Evolutionary conservation across 2,113 vertebrate genomes (phyloP), one percentile per base, ranked within the genome.

Genomic region (Furnarius figulus): DNA sequence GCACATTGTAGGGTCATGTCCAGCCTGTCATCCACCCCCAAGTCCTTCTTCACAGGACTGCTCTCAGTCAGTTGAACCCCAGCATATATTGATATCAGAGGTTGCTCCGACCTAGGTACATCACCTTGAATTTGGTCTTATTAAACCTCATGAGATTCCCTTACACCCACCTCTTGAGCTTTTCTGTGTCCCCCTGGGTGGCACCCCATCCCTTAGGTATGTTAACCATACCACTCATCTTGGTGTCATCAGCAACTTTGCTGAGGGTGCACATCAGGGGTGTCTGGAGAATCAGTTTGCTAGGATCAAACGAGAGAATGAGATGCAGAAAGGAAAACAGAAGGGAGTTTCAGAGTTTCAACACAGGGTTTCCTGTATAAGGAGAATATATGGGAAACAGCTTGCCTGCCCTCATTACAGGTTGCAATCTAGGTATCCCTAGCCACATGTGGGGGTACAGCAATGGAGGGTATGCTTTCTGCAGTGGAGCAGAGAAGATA

Each of bases 181-280:
- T 80, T 11, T 9, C 37, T 23, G 20, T 33, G 12, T 52, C 33
- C 22, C 37, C 58, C 77, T 44, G 28, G 22, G 59, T 28, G 19
- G 5, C 44, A 67, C 24, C 52, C 7, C 0, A 0, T 0, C 15
- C 3, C 52, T 59, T 61, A 61, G 28, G 24, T 25, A 18, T 23
- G 12, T 24, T 18, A 59, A 39, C 28, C 6, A 10, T 24, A 46
- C 19, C 19, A 16, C 8, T 9, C 6, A 8, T n/a, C 9, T 25
- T 39, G 20, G 19, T 61, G 30, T 39, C 28, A 53, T 30, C 39
- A n/a, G 19, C 12, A n/a, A 39, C 52, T 75, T 39, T 68, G 6
- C 52, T 59, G 28, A 88, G 18, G 42, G 13, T 37, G 11, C 8
- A 11, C 12, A 52, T 52, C 24, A 59, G 7, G 6, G 6, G 7